These are phyloP conservation scores for Crioceris asparagi DNA, from an alignment of 2,888 invertebrate species.

Conservation along the genomic window DNA sequence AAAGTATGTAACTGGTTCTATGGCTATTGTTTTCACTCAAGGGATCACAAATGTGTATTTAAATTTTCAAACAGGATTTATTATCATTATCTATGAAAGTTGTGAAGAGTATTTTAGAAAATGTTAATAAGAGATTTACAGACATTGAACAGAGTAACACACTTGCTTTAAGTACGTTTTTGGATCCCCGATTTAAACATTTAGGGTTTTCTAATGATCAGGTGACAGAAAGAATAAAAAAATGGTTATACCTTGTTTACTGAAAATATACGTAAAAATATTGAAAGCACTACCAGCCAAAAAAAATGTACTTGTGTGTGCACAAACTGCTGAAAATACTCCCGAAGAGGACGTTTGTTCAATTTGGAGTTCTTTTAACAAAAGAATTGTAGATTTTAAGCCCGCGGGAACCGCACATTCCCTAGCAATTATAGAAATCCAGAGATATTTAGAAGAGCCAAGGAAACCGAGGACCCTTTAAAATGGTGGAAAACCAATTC, in stretches of 20 bases:
- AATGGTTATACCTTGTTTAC: conserved; percentile 2
- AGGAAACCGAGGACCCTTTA: conserved; percentile 11
- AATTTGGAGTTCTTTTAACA: no score
- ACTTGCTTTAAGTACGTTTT: conserved; percentile 14
- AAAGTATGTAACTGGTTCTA: conserved; percentile 18
- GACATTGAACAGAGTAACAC: conserved; percentile 15
- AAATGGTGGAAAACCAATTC: conserved; percentile 18
- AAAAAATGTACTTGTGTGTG: not conserved
- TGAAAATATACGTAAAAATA: not conserved
- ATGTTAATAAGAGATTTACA: conserved; percentile 10
- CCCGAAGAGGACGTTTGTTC: not conserved
- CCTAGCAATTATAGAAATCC: conserved; percentile 14
- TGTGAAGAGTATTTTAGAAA: conserved; percentile 6
- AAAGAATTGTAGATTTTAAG: not conserved
- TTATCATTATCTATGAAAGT: conserved; percentile 1
- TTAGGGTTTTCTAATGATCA: conserved; percentile 11
- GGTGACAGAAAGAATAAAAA: conserved; percentile 5
- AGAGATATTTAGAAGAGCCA: conserved; percentile 16
- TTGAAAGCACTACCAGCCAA: conserved; percentile 1
- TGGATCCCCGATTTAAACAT: conserved; percentile 19
- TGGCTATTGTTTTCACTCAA: conserved; percentile 10
- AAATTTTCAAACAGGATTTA: conserved; percentile 7
- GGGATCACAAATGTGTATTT: conserved; percentile 7
- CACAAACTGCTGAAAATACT: not conserved
- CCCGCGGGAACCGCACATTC: conserved; percentile 11